Evolutionary conservation across 2,797 vertebrate genomes (phyloP).

Genomic region (Darevskia nairensis): DNA sequence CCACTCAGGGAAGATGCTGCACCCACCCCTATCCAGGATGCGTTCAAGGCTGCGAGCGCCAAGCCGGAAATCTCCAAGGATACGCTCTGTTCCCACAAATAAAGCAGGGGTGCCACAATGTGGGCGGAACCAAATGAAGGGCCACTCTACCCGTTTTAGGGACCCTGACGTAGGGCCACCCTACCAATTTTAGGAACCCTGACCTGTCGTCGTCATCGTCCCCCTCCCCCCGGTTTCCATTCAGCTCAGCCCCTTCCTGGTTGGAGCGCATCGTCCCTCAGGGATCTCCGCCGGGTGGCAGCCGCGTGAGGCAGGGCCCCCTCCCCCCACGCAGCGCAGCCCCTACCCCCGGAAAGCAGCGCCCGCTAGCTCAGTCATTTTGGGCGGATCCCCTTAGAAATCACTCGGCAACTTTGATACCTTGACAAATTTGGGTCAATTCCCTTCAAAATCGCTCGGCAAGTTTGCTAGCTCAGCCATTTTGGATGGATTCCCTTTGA

Average conservation of each 20-base stretch:
- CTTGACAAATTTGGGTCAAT: too few relatives aligned
- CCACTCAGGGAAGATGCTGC: conserved; percentile 50
- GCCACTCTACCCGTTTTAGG: too few relatives aligned
- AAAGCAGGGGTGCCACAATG: conserved; percentile 23
- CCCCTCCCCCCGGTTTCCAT: conserved; percentile 48
- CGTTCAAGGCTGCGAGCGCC: conserved; percentile 20
- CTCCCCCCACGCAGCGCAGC: too few relatives aligned
- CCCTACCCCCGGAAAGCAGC: not conserved
- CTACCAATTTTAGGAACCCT: too few relatives aligned
- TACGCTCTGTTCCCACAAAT: too few relatives aligned
- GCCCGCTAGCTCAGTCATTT: too few relatives aligned
- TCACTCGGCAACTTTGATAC: too few relatives aligned
- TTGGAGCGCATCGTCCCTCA: conserved; percentile 13
- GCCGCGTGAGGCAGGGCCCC: not conserved
- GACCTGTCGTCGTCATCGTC: not conserved
- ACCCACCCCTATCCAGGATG: conserved; percentile 4
- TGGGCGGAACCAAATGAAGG: not conserved
- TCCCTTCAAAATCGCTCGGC: too few relatives aligned
- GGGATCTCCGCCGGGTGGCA: not conserved
- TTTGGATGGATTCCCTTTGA: too few relatives aligned
- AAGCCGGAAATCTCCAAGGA: conserved; percentile 38
- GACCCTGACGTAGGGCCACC: too few relatives aligned
- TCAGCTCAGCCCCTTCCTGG: not conserved
- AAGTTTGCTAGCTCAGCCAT: too few relatives aligned
- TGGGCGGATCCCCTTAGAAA: not conserved